These are phyloP conservation scores for Ispidina lecontei DNA, from an alignment of 2,797 vertebrate species.

Conservation along the genomic window DNA sequence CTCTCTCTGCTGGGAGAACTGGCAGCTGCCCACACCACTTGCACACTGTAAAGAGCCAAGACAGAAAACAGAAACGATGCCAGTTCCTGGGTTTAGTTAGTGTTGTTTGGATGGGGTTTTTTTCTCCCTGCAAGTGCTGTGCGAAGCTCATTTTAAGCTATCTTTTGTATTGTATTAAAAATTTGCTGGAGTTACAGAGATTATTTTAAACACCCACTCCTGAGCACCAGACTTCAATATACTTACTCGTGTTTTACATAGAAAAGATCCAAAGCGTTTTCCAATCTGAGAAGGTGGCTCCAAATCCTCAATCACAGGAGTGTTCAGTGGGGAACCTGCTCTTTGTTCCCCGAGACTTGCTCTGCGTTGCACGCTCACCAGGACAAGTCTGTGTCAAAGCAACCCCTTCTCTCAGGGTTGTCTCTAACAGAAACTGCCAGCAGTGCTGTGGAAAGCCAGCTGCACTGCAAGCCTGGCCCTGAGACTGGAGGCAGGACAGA, in stretches of 20 bases:
- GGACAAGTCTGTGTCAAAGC: not conserved
- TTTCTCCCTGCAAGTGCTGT: not conserved
- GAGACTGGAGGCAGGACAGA: not conserved
- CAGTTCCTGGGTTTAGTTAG: not conserved
- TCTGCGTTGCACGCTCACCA: not conserved
- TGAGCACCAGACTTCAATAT: not conserved
- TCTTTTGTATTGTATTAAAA: not conserved
- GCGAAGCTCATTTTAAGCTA: not conserved
- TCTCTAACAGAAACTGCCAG: not conserved
- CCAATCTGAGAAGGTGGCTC: not conserved
- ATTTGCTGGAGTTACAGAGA: not conserved
- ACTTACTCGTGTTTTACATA: not conserved
- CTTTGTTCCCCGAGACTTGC: not conserved
- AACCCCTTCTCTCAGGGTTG: not conserved
- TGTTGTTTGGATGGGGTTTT: not conserved
- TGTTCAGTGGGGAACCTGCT: not conserved
- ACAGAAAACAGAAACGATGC: not conserved
- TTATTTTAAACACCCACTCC: not conserved
- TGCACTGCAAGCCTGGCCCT: accelerated
- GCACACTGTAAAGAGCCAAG: not conserved
- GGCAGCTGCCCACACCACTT: not conserved
- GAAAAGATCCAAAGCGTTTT: not conserved
- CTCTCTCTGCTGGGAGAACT: not conserved
- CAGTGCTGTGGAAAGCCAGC: not conserved
- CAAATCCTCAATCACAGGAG: not conserved